These are phyloP conservation scores for Spilogale gracilis DNA, from an alignment of 2,113 vertebrate species.

Conservation along the genomic window DNA sequence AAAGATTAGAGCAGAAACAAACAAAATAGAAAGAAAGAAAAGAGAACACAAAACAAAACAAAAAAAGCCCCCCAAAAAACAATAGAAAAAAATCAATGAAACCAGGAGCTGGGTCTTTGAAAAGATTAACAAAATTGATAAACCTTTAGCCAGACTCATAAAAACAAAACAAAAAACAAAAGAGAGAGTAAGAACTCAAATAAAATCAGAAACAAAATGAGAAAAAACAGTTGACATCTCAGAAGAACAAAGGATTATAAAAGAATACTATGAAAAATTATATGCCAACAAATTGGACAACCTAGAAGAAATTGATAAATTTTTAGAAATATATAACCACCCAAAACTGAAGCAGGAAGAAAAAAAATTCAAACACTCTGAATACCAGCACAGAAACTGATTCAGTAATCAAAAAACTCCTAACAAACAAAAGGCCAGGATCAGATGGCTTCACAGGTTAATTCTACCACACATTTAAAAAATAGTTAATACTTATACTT, in stretches of 20 bases:
- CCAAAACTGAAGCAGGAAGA: background rate
- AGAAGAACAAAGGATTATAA: background rate
- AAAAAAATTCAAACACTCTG: background rate
- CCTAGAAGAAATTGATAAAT: background rate
- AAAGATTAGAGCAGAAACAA: background rate
- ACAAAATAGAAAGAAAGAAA: background rate
- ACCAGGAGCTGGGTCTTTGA: background rate
- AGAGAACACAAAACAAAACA: background rate
- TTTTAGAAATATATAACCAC: background rate
- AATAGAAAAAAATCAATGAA: background rate
- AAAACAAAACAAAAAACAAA: background rate
- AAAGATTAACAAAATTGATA: background rate
- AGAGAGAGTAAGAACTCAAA: background rate
- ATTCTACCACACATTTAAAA: background rate
- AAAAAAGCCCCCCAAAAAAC: background rate
- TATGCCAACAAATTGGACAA: background rate
- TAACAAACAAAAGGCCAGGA: background rate
- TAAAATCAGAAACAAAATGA: background rate
- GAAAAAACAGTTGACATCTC: background rate
- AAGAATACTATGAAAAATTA: background rate
- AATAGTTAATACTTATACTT: background rate
- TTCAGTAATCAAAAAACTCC: background rate
- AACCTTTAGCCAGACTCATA: background rate
- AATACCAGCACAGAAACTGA: background rate
- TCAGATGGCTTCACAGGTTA: background rate